Evolutionary conservation across 2,888 invertebrate genomes (phyloP), one percentile per base, ranked within the genome.

Genomic region (Netelia melanura): DNA sequence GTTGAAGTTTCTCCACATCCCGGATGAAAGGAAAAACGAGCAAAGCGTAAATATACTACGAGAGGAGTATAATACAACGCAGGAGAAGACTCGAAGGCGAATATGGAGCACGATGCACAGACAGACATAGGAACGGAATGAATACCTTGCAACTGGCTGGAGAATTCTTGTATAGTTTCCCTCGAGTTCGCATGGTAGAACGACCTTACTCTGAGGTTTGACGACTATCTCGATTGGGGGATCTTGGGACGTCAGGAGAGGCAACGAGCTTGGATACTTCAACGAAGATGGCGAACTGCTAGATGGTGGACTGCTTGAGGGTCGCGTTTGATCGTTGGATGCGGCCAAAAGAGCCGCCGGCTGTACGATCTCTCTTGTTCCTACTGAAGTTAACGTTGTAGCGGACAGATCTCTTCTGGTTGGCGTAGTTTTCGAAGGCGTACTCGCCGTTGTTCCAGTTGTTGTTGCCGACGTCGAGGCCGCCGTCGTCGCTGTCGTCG

Each of bases 181-280:
- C 83, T 93, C 93, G 76, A 93, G 90, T 81, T 93, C 93, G 89
- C 93, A 93, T 38, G 93, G 93, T 70, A 93, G 88, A 77, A 93
- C 88, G 88, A 93, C 91, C 89, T 93, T 92, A 86, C 89, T 91
- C 86, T 92, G 93, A 72, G 92, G 92, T 87, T 93, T 93, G 75
- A 93, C 93, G 86, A 92, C 90, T 68, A 93, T 89, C 82, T 93
- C 92, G 65, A 92, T 87, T 79, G 92, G 92, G 68, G 91, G 90
- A 86, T 89, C 89, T 38, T 89, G 87, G 9, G 90, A 88, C 23
- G 88, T 86, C 68, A 90, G 43, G 54, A 80, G 71, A 10, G 81
- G 70, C 80, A 84, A 58, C 62, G 74, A 84, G 71, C 67, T 88
- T 76, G 85, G 89, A 88, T 81, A 87, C 85, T 85, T 87, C 72